phyloP scores from a whole-genome alignment of 1,140 invertebrate species.

The Bombus soroeensis region DNA sequence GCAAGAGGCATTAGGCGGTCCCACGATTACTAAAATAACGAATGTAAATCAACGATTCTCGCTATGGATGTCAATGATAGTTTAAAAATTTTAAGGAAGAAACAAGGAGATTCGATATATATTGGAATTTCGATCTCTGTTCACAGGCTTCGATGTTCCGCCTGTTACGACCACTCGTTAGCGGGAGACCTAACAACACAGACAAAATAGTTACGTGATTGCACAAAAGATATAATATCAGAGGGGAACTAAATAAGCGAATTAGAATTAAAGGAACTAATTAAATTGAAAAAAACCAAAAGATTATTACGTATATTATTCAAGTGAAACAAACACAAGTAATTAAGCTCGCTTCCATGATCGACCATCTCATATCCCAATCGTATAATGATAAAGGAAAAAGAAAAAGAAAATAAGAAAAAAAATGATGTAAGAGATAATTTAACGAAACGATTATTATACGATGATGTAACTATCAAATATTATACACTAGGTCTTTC shows the following conservation, averaged over 20 bases:
- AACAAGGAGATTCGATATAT: background rate
- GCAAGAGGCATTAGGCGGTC: accelerated
- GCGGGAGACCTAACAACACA: constrained; percentile 15
- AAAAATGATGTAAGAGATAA: background rate
- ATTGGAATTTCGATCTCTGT: constrained; percentile 19
- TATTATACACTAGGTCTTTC: constrained; percentile 35
- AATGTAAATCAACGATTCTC: background rate
- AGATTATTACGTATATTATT: constrained; percentile 1
- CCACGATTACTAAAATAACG: background rate
- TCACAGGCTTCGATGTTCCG: background rate
- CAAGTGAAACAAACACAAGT: background rate
- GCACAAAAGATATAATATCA: constrained; percentile 46
- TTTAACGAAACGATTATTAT: constrained; percentile 10
- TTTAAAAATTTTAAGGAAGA: background rate
- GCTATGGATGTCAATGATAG: too few relatives aligned
- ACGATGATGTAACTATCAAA: constrained; percentile 24
- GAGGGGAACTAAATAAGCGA: constrained; percentile 29
- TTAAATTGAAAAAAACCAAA: constrained; percentile 4
- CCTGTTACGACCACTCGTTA: constrained; percentile 12
- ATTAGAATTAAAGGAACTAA: constrained; percentile 35
- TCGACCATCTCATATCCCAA: constrained; percentile 47
- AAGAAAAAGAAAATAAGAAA: background rate
- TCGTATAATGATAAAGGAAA: background rate
- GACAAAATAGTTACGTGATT: constrained; percentile 39
- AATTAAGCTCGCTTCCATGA: constrained; percentile 38